A percentile compares a stretch with the other conserved stretches of the same genome.
phyloP scores from a whole-genome alignment of 2,888 invertebrate genomes.

The Sarcophaga subvicina region DNA sequence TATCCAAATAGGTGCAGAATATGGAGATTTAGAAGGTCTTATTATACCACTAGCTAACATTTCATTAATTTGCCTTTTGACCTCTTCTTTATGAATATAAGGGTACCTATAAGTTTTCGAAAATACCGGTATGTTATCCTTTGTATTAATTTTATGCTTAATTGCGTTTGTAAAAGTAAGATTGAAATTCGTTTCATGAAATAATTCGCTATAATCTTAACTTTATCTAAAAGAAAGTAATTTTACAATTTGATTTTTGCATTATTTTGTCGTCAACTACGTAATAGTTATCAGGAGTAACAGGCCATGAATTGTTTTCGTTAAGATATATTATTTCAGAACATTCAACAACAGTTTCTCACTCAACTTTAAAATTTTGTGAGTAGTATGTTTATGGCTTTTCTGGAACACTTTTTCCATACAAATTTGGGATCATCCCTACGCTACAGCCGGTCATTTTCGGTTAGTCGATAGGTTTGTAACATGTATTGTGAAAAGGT shows the following conservation, averaged over 20 bases:
- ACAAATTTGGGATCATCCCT: no score
- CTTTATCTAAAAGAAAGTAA: background rate
- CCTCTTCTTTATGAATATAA: constrained; percentile 44
- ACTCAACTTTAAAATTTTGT: no score
- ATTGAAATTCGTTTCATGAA: constrained; percentile 12
- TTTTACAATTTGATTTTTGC: background rate
- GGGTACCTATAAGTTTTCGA: constrained; percentile 44
- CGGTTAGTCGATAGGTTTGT: no score
- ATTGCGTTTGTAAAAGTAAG: constrained; percentile 38
- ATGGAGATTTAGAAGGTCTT: constrained; percentile 36
- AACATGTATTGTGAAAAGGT: no score
- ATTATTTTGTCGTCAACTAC: no score
- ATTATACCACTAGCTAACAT: constrained; percentile 45
- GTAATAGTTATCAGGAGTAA: no score
- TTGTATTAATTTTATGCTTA: constrained; percentile 39
- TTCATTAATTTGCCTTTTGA: constrained; percentile 45
- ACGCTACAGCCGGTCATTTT: no score
- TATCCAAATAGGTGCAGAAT: background rate
- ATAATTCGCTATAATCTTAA: constrained; percentile 4
- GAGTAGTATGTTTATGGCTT: no score
- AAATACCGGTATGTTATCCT: constrained; percentile 31
- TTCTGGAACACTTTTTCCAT: no score
- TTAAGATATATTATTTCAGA: no score
- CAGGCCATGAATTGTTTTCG: no score
- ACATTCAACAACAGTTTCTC: no score